Conservation (phyloP, 2,888 invertebrate species). For the Tetheella fluctuosa region DNA sequence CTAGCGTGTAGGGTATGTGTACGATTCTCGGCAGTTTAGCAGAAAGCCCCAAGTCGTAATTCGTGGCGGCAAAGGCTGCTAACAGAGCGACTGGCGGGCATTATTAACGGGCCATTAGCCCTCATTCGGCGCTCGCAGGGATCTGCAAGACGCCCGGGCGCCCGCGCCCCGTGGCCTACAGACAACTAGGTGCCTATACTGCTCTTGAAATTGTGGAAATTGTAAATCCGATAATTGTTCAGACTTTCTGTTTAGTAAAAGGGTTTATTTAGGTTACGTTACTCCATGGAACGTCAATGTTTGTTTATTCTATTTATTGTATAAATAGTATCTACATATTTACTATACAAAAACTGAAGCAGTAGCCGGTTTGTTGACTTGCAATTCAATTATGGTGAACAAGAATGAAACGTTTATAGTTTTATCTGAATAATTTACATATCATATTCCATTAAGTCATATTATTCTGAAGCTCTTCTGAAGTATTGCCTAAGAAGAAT, state of each 20-base stretch:
- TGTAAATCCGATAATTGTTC: constrained; percentile 45
- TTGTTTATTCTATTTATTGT: not conserved
- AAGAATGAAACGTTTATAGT: too few relatives aligned
- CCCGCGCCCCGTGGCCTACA: constrained; percentile 15
- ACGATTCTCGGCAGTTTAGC: constrained; percentile 67
- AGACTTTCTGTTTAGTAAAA: not conserved
- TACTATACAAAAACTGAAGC: too few relatives aligned
- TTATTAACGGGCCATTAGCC: constrained; percentile 79
- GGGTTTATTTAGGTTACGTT: not conserved
- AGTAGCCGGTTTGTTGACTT: too few relatives aligned
- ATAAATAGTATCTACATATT: not conserved
- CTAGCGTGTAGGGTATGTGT: constrained; percentile 48
- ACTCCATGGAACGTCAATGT: not conserved
- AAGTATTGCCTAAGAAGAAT: too few relatives aligned
- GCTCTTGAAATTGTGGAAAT: constrained; percentile 28
- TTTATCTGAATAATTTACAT: too few relatives aligned
- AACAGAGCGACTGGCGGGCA: constrained; percentile 69
- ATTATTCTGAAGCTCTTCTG: too few relatives aligned
- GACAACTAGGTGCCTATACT: constrained; percentile 31
- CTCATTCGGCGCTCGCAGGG: constrained; percentile 62
- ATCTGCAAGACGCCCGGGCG: constrained; percentile 34
- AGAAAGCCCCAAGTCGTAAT: constrained; percentile 68
- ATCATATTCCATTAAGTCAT: too few relatives aligned
- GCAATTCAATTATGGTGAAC: too few relatives aligned
- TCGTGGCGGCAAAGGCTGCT: constrained; percentile 65